Evolutionary conservation across 2,888 invertebrate genomes (phyloP), one percentile per base, ranked within the genome.

Genomic region (Phaedon cochleariae): DNA sequence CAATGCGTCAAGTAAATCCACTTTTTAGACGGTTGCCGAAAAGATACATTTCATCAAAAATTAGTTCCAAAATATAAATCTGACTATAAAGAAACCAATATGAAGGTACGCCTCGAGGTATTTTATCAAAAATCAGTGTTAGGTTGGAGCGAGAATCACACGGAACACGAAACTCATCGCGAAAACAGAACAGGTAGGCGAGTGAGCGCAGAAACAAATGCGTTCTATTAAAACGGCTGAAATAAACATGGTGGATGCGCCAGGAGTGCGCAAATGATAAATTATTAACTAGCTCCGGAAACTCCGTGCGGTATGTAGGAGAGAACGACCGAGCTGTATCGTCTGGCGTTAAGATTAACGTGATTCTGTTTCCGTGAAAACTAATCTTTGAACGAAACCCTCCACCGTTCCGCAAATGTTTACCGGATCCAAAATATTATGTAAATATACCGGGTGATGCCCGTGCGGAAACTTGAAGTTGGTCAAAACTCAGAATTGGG

Each of bases 251-350:
- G 59, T 51, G 51, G 51, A 60, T 55, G 54, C 59, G 59, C 48
- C 22, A 21, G 22, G 51, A 53, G 45, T 64, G 64, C 64, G 59
- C 59, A 60, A 64, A 64, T 51, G 15, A 55, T 64, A 60, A 57
- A 64, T 64, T 60, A 64, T 64, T 53, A 52, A 64, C 46, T 37
- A 26, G 29, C 18, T 45, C 5, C 22, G 17, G 57, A 29, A 53
- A 31, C 18, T 18, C 12, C 2, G 26, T 53, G 10, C 20, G 31
- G 37, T 20, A 34, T 54, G 20, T 15, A 18, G 37, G 12, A 48
- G 48, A 20, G 48, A 3, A 20, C 20, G 22, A 7, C 12, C 12
- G 9, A 22, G 21, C 20, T 6, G 22, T 22, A 48, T 41, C 41
- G 41, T 41, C 41, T 41, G 41, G 41, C 41, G 41, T 41, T 9